phyloP scores from a whole-genome alignment of 2,113 vertebrate genomes.

The Corydoras maculifer region DNA sequence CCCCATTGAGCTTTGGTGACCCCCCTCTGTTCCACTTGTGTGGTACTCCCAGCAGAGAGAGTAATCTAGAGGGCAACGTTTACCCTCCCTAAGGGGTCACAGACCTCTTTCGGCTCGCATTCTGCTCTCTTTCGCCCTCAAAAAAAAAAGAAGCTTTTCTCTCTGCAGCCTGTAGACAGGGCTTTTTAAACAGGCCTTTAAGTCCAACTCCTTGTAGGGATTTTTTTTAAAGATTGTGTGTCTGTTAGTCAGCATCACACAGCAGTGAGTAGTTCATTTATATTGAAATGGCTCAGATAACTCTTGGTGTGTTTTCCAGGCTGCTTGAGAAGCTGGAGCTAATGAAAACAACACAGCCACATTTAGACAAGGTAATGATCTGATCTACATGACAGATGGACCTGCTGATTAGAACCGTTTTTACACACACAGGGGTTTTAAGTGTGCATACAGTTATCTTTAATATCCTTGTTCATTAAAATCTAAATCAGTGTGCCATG shows the following conservation, averaged over 20 bases:
- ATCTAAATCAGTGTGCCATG: too few species aligned
- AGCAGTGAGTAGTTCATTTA: conserved; percentile 11
- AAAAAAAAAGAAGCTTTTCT: conserved; percentile 26
- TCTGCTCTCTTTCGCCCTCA: conserved; percentile 12
- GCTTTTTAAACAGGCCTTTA: conserved; percentile 29
- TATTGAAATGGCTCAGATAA: conserved; percentile 28
- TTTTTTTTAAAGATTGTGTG: background rate
- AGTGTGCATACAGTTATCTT: too few species aligned
- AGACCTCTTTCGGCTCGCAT: conserved; percentile 29
- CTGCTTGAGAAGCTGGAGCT: conserved; percentile 78
- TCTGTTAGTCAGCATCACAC: background rate
- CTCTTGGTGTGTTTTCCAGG: conserved; percentile 61
- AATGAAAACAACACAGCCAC: conserved; percentile 65
- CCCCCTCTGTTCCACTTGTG: conserved; percentile 60
- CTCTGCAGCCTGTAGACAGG: conserved; percentile 15
- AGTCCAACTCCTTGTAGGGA: conserved; percentile 25
- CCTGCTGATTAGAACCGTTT: too few species aligned
- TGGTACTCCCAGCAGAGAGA: conserved; percentile 62
- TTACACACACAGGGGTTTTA: too few species aligned
- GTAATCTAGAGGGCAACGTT: conserved; percentile 68
- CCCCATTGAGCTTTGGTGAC: conserved; percentile 56
- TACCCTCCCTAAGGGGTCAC: conserved; percentile 66
- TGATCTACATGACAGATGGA: too few species aligned
- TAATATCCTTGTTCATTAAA: too few species aligned
- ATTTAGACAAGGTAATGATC: conserved; percentile 87